These are phyloP conservation scores for Rambutsinella grinnellia DNA, from an alignment of 2,888 invertebrate species.

Conservation along the genomic window DNA sequence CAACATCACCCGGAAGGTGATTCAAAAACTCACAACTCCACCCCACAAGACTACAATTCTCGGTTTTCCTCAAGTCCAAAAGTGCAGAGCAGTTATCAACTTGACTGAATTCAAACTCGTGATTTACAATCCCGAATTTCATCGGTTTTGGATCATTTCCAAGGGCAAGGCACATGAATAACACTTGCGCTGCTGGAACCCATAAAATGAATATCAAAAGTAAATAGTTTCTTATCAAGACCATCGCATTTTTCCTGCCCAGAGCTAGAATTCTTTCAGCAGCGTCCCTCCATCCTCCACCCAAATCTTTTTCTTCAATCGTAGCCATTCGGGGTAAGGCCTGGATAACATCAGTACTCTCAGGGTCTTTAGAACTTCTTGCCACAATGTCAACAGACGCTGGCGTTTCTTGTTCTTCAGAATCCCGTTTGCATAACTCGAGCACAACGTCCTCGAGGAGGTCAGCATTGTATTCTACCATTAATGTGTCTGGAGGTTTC, in stretches of 20 bases:
- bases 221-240: conserved; percentile 49
- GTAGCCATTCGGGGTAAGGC: conserved; percentile 24
- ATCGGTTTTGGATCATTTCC: conserved; percentile 55
- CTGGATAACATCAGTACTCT: too few species aligned
- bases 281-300: conserved; percentile 15
- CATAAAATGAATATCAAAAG: conserved; percentile 53
- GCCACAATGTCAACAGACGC: neutral
- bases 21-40: conserved; percentile 48
- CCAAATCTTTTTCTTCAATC: conserved; percentile 12
- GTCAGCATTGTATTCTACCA: conserved; percentile 84
- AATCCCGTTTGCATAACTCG: conserved; percentile 74
- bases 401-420: conserved; percentile 9
- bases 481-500: conserved; percentile 82
- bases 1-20: conserved; percentile 38
- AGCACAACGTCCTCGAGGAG: conserved; percentile 93
- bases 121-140: conserved; percentile 55
- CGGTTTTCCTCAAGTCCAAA: conserved; percentile 13
- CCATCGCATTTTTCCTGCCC: conserved; percentile 47
- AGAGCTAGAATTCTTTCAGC: conserved; percentile 40
- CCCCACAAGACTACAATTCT: conserved; percentile 32
- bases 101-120: conserved; percentile 32
- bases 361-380: neutral
- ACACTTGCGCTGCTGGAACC: conserved; percentile 48
- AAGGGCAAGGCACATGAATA: conserved; percentile 53
- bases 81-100: conserved; percentile 17